phyloP scores from a whole-genome alignment of 2,113 vertebrate genomes.

The Progne subis region DNA sequence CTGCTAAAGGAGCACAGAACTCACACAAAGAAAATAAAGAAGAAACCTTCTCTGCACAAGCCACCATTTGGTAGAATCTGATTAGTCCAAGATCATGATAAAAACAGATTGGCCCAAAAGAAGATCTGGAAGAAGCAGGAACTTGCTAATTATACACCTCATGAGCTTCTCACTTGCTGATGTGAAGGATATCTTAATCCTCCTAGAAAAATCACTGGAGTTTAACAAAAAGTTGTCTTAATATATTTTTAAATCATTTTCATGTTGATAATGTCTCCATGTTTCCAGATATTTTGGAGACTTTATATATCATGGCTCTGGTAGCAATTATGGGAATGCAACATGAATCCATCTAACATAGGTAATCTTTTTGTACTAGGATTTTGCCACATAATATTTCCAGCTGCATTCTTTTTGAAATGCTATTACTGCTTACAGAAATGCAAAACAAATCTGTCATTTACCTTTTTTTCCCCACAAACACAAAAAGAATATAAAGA shows the following conservation, averaged over 20 bases:
- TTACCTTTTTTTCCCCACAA: conserved; percentile 16
- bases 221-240: not conserved
- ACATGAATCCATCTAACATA: not conserved
- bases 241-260: not conserved
- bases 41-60: not conserved
- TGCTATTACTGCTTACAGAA: conserved; percentile 8
- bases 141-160: not conserved
- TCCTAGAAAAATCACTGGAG: not conserved
- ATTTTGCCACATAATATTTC: not conserved
- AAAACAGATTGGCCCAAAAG: not conserved
- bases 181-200: not conserved
- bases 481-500: conserved; percentile 46
- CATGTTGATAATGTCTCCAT: not conserved
- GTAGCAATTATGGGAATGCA: conserved; percentile 2
- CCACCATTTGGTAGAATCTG: not conserved
- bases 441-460: conserved; percentile 45
- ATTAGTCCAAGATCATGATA: not conserved
- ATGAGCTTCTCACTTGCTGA: not conserved
- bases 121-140: not conserved
- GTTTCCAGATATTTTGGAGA: not conserved
- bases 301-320: not conserved
- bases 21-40: not conserved
- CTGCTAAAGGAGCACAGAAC: not conserved
- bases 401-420: not conserved
- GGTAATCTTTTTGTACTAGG: not conserved